phyloP scores from a whole-genome alignment of 2,797 vertebrate species.

The Rhincodon typus region DNA sequence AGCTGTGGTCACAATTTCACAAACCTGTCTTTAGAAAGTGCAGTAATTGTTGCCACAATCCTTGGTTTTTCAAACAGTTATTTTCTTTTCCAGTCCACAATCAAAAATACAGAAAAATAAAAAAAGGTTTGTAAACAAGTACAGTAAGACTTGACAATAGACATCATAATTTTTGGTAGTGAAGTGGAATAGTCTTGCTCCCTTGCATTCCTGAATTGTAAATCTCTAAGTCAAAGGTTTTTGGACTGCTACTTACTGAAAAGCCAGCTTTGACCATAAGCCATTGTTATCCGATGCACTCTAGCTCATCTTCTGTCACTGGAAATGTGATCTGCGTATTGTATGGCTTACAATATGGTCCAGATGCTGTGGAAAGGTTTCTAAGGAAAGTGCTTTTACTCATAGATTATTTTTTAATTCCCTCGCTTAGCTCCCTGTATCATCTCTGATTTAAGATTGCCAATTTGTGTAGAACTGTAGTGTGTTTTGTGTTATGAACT shows the following conservation, averaged over 20 bases:
- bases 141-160: not conserved
- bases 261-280: not conserved
- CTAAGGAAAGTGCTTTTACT: not conserved
- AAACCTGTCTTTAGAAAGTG: too few relatives aligned
- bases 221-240: not conserved
- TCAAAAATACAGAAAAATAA: too few relatives aligned
- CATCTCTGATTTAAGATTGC: not conserved
- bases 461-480: not conserved
- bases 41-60: too few relatives aligned
- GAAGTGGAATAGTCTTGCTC: not conserved
- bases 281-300: not conserved
- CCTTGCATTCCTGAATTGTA: not conserved
- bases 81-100: too few relatives aligned
- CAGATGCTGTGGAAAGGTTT: not conserved
- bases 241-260: not conserved
- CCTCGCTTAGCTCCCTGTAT: not conserved
- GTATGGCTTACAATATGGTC: not conserved
- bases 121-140: too few relatives aligned
- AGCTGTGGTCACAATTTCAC: too few relatives aligned
- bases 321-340: not conserved
- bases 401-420: not conserved
- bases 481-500: not conserved
- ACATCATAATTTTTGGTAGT: not conserved
- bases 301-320: too few relatives aligned
- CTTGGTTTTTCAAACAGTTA: too few relatives aligned